phyloP scores from a whole-genome alignment of 2,113 vertebrate species.

The Siphamia tubifer region DNA sequence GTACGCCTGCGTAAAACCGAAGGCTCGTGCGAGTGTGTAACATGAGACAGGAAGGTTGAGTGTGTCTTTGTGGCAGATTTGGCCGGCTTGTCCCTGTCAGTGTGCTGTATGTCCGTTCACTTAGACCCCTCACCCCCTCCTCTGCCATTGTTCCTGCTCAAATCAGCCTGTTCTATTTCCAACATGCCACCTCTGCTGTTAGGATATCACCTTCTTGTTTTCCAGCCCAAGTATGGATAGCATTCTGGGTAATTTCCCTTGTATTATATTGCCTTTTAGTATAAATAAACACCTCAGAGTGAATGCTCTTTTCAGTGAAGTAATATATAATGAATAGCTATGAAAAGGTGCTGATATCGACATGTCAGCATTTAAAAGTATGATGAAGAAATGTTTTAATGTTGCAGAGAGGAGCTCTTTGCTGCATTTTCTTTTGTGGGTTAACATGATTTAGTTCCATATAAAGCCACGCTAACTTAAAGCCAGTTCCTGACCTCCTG shows the following conservation, averaged over 20 bases:
- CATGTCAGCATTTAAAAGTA: too few relatives aligned
- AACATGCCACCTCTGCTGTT: not conserved
- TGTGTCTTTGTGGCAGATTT: slow-evolving; percentile 42
- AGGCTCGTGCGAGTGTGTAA: not conserved
- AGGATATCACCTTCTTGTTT: not conserved
- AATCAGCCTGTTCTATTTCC: slow-evolving; percentile 32
- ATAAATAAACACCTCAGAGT: too few relatives aligned
- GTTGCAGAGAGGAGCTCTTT: not conserved
- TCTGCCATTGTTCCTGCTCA: slow-evolving; percentile 39
- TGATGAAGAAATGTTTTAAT: too few relatives aligned
- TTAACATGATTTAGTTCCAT: not conserved
- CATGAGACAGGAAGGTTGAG: slow-evolving; percentile 11
- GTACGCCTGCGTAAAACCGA: not conserved
- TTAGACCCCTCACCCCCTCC: not conserved
- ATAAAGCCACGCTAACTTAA: not conserved
- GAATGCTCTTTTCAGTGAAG: too few relatives aligned
- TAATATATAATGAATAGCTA: too few relatives aligned
- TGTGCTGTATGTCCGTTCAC: slow-evolving; percentile 26
- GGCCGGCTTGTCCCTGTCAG: slow-evolving; percentile 13
- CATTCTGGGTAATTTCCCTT: not conserved
- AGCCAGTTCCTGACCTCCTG: not conserved
- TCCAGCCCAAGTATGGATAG: not conserved
- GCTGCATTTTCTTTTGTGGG: not conserved
- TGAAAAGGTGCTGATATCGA: too few relatives aligned
- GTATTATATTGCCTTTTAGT: not conserved